phyloP scores from a whole-genome alignment of 2,113 vertebrate genomes.

The Halcyon malimbica region DNA sequence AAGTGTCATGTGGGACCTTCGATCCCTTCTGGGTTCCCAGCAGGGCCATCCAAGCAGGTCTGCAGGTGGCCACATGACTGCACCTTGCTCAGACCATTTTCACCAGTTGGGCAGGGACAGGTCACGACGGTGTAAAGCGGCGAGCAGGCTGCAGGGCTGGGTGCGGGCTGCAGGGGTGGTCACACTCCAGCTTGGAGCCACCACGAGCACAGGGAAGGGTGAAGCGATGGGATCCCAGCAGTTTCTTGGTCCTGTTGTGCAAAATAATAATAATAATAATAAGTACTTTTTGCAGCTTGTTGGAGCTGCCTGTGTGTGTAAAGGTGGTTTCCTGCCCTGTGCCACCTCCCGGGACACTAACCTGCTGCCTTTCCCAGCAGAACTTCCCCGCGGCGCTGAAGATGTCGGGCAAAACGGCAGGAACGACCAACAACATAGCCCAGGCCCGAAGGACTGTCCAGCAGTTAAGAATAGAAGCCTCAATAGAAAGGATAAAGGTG shows the following conservation, averaged over 20 bases:
- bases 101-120: not conserved
- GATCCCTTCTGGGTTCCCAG: not conserved
- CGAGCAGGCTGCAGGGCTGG: not conserved
- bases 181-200: not conserved
- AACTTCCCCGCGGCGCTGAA: constrained; percentile 23
- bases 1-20: rapidly evolving
- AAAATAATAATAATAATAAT: rapidly evolving
- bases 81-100: not conserved
- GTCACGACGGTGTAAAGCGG: not conserved
- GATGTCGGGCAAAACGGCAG: constrained; percentile 88
- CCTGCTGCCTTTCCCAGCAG: not conserved
- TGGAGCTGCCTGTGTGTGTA: rapidly evolving
- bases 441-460: constrained; percentile 87
- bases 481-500: constrained; percentile 94
- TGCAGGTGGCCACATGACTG: not conserved
- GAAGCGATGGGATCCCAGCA: not conserved
- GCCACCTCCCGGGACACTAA: not conserved
- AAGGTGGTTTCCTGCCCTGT: not conserved
- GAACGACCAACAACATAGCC: constrained; percentile 85
- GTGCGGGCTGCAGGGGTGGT: not conserved
- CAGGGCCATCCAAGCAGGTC: not conserved
- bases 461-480: constrained; percentile 88
- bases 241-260: no score
- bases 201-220: not conserved
- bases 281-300: not conserved